A percentile compares a stretch with the other conserved stretches of the same genome.
Evolutionary conservation across 1,140 invertebrate species (phyloP).

Genomic region (Drosophila kepulauana): DNA sequence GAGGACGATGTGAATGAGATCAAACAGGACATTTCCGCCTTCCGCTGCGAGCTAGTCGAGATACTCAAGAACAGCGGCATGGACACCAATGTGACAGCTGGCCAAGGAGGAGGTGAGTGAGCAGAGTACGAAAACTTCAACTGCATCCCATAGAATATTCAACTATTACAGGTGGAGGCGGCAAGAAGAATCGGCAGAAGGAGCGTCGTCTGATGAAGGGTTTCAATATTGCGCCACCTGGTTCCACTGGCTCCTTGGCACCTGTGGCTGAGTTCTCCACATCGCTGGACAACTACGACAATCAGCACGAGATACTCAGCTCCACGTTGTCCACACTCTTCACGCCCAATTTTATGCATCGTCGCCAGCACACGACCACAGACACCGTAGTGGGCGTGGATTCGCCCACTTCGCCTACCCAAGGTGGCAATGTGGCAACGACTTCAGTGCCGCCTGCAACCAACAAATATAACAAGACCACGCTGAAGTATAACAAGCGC

Average conservation of each 20-base stretch:
- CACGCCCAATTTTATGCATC: conserved; percentile 85
- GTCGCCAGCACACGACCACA: conserved; percentile 62
- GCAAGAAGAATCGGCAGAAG: conserved; percentile 97
- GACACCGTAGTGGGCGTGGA: conserved; percentile 48
- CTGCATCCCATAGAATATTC: too few species aligned
- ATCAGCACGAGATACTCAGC: conserved; percentile 77
- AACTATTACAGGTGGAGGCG: conserved; percentile 89
- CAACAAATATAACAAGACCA: conserved; percentile 81
- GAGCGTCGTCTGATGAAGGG: conserved; percentile 97
- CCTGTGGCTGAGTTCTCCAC: conserved; percentile 92
- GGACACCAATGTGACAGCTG: conserved; percentile 94
- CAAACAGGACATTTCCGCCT: conserved; percentile 98
- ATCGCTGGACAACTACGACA: conserved; percentile 88
- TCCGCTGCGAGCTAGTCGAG: conserved; percentile 97
- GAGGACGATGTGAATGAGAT: conserved; percentile 99
- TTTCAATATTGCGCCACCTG: conserved; percentile 93
- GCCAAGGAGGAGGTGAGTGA: conserved; percentile 84
- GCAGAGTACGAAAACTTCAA: neutral
- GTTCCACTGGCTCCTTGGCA: conserved; percentile 87
- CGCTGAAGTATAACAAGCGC: conserved; percentile 86
- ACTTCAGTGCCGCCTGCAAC: conserved; percentile 12
- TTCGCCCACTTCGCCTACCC: conserved; percentile 63
- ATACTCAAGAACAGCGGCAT: conserved; percentile 97
- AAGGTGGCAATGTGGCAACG: conserved; percentile 9
- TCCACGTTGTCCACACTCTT: conserved; percentile 79